Evolutionary conservation across 2,888 invertebrate species (phyloP), one percentile per base, ranked within the genome.

Genomic region (Hirtodrosophila trivittata): DNA sequence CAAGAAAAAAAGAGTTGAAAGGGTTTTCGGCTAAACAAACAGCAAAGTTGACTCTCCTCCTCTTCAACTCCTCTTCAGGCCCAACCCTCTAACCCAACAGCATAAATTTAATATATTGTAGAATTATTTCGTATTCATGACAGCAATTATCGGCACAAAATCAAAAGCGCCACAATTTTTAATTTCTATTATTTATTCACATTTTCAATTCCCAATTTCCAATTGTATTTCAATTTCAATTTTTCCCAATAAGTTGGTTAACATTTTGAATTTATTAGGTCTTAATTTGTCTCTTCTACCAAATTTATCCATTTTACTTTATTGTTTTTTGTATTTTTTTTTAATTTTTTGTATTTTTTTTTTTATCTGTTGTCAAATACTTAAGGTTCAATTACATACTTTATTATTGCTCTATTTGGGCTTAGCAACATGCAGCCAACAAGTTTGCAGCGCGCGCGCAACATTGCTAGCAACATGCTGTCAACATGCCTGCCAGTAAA

Each of bases 121-220:
- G 37, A 57, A 52, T 47, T 67, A 67, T 71, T 78, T 67, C 70
- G 60, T 71, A 84, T 76, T 71, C 75, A 86, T 75, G 86, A 70
- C 86, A 69, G 71, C 87, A 81, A 82, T 86, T 86, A 86, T 78
- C 83, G 83, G 84, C 67, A 59, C 30, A 70, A 73, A 72, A 80
- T 80, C 80, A 86, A 80, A 72, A 60, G 56, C 42, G 39, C 41
- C 21, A 42, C 41, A 45, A 50, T 43, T 64, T 41, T 49, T 14
- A 49, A 58, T 62, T 56, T 66, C 55, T 56, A 26, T 39, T 57
- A 21, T 56, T 58, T 54, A 46, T 58, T 63, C 35, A 47, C 21
- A 52, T 56, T 45, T 50, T 52, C 35, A 30, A 12, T 49, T 52
- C 32, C 30, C 30, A 35, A 47, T 42, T 42, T 37, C 28, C 21